Percentiles rank a stretch among this genome's conserved stretches.
Evolutionary conservation across 2,888 invertebrate species (phyloP).

Genomic region (Limnephilus lunatus): DNA sequence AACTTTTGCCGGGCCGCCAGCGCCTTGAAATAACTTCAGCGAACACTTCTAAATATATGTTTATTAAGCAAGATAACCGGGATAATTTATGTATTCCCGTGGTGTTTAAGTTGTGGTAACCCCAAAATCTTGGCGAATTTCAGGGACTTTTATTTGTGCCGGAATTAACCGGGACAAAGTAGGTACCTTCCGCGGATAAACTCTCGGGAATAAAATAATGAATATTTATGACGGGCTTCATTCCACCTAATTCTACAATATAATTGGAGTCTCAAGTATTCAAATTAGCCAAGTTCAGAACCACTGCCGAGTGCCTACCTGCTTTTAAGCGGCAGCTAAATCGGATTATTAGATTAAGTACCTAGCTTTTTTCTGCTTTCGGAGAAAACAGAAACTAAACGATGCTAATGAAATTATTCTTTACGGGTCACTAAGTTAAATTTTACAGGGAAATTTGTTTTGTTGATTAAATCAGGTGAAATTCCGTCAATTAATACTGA

Average conservation of each 20-base stretch:
- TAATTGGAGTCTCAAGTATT: neutral
- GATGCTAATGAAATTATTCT: neutral
- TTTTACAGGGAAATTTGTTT: neutral
- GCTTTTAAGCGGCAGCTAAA: neutral
- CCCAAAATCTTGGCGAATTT: conserved; percentile 19
- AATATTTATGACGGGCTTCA: conserved; percentile 52
- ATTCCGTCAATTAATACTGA: neutral
- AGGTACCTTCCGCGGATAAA: neutral
- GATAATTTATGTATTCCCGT: conserved; percentile 30
- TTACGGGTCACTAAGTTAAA: neutral
- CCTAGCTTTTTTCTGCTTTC: neutral
- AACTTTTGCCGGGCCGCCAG: neutral
- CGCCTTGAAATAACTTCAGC: neutral
- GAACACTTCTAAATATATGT: conserved; percentile 2
- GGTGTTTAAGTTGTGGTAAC: neutral
- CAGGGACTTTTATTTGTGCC: conserved; percentile 3
- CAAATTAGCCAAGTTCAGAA: conserved; percentile 4
- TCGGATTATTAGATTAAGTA: neutral
- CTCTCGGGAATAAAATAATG: conserved; percentile 52
- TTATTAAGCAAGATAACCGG: conserved; percentile 2
- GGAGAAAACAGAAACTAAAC: neutral
- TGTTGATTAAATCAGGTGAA: neutral
- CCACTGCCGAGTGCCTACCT: neutral
- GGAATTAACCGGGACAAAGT: conserved; percentile 41
- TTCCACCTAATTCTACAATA: conserved; percentile 21